A percentile compares a stretch with the other conserved stretches of the same genome.
Conservation (phyloP, 2,113 vertebrate species). For the Serilophus lunatus region DNA sequence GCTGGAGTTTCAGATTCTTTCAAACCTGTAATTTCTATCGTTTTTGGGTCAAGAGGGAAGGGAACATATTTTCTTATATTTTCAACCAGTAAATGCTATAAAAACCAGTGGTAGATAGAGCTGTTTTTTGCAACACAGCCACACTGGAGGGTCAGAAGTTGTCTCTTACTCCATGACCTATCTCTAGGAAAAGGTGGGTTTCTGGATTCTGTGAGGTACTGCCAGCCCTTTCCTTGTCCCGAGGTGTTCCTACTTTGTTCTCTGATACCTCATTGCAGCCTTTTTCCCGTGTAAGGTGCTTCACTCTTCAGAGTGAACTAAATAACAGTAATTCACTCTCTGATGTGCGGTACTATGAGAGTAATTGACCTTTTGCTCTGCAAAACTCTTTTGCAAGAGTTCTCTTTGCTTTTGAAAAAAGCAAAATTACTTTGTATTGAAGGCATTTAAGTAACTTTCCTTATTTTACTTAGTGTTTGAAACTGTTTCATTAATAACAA, state of each 20-base stretch:
- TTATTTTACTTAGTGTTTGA: not conserved
- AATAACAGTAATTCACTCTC: not conserved
- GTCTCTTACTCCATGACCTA: not conserved
- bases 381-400: too few species aligned
- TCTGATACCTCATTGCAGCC: not conserved
- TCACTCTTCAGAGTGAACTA: not conserved
- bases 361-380: not conserved
- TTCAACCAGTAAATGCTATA: not conserved
- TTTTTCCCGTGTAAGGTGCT: not conserved
- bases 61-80: not conserved
- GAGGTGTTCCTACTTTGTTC: not conserved
- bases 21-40: not conserved
- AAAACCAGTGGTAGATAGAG: not conserved
- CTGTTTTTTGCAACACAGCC: not conserved
- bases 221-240: not conserved
- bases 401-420: not conserved
- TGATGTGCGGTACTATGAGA: accelerated
- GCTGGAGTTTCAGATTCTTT: not conserved
- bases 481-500: not conserved
- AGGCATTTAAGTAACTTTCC: not conserved
- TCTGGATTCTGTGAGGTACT: not conserved
- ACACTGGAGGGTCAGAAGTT: not conserved
- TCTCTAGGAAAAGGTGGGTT: not conserved
- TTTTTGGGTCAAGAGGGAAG: not conserved
- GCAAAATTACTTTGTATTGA: not conserved